Evolutionary conservation across 2,113 vertebrate genomes (phyloP), one percentile per base, ranked within the genome.

Genomic region (Xenopus laevis): DNA sequence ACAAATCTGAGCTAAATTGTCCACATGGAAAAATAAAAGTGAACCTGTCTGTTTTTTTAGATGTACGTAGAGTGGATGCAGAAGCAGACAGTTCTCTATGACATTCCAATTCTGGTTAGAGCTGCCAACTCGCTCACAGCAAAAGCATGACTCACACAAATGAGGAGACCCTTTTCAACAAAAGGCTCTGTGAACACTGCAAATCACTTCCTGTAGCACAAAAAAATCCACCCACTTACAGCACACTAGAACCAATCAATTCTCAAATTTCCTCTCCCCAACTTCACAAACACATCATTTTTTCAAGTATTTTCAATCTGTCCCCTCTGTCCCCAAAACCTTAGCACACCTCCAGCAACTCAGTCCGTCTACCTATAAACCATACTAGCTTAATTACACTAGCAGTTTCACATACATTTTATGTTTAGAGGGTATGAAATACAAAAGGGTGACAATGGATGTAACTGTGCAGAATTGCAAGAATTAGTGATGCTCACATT

Each of bases 131-230:
- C 86, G 91, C 93, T 97, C 94, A 85, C 93, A 92, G 93, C 93
- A 90, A 88, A 92, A 94, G 95, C 95, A 96, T 98, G 97, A 98
- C 93, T 98, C 97, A 97, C 95, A 94, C 91, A 86, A 94, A 92
- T 91, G 93, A 96, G 91, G 93, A 96, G 95, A 96, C 91, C 95
- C 95, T 96, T 94, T 94, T 94, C 95, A 95, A 98, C 95, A 98
- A 98, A 96, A 98, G 96, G 92, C 94, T 96, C 93, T 93, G 93
- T 95, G 94, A 96, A 94, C 92, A 92, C 95, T 90, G 94, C 94
- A 95, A 96, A 97, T 94, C 96, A 97, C 95, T 98, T 98, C 96
- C 95, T 96, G 95, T 95, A 93, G 91, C 86, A 92, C 82, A 83
- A 87, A 88, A 90, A 89, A 82, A 91, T 89, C 86, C 93, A 95